Conservation (phyloP, 2,113 vertebrate genomes). For the Grammomys surdaster region DNA sequence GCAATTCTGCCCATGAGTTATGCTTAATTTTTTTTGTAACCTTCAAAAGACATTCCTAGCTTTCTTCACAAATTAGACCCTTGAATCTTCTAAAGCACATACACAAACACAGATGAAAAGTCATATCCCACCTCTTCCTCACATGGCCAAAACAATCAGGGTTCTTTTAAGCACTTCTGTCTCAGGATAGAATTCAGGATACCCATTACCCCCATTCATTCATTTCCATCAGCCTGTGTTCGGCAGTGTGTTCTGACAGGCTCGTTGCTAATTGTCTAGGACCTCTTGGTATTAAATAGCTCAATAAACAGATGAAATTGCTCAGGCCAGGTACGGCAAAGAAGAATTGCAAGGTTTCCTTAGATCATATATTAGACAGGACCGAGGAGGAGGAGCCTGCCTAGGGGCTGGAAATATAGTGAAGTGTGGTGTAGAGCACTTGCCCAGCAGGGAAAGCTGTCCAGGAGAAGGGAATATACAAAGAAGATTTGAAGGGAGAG, state of each 20-base stretch:
- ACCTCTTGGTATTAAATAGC: background rate
- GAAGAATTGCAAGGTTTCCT: background rate
- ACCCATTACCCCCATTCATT: background rate
- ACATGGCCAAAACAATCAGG: background rate
- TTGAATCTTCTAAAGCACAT: background rate
- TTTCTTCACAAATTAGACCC: slow-evolving; percentile 21
- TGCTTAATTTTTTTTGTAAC: slow-evolving; percentile 10
- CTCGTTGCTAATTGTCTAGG: background rate
- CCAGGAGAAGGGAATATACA: background rate
- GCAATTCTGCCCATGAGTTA: background rate
- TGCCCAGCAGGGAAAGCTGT: background rate
- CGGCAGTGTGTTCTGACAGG: background rate
- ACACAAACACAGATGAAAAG: background rate
- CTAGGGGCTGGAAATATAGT: no score
- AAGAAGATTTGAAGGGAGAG: background rate
- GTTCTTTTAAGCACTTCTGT: slow-evolving; percentile 8
- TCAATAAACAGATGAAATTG: background rate
- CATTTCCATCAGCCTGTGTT: slow-evolving; percentile 5
- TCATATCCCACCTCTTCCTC: background rate
- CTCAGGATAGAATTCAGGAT: background rate
- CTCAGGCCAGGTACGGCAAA: background rate
- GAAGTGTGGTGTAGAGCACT: background rate
- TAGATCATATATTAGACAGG: background rate
- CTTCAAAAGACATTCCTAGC: background rate
- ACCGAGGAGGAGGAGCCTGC: background rate